Evolutionary conservation across 2,797 vertebrate species (phyloP), one percentile per base, ranked within the genome.

Genomic region (Anguilla megastoma): DNA sequence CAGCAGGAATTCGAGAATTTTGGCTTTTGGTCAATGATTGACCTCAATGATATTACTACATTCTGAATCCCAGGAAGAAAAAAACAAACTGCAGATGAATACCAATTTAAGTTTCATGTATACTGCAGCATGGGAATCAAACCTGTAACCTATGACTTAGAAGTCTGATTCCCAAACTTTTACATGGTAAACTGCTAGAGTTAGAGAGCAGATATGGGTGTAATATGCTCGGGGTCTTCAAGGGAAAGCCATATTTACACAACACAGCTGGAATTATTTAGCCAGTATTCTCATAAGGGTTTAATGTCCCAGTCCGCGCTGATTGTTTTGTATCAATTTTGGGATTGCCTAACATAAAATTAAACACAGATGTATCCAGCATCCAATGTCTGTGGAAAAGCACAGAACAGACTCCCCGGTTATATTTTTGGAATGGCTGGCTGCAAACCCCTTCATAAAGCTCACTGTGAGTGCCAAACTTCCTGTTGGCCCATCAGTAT

Each of bases 391-490:
- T 66, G 58, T 45, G 6, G 33, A 36, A 56, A 58, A 36, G 85
- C 56, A 56, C 24, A 71, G 41, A 74, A 52, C 41, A 36, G 36
- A 8, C 52, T 85, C 27, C 52, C 2, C 0, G 33, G 8, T 9
- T n/a, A 30, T 76, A 86, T 76, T 71, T 76, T 74, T 74, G 58
- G 85, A 86, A 54, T 7, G 36, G 16, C 24, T 86, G 45, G 12
- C 58, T 76, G 14, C 45, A 74, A 33, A n/a, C n/a, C 54, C 16
- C 9, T 85, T 58, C 36, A 58, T 30, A 82, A 80, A 80, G 36
- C 36, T 48, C 16, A 9, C 41, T 16, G 18, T 80, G 6, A 21
- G 76, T 80, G 41, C 41, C 76, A 80, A 41, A 9, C 33, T 10
- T 21, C 84, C 52, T 30, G 50, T 27, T 18, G 41, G 63, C 56